Evolutionary conservation across 2,797 vertebrate species (phyloP), one percentile per base, ranked within the genome.

Genomic region (Erpetoichthys calabaricus): DNA sequence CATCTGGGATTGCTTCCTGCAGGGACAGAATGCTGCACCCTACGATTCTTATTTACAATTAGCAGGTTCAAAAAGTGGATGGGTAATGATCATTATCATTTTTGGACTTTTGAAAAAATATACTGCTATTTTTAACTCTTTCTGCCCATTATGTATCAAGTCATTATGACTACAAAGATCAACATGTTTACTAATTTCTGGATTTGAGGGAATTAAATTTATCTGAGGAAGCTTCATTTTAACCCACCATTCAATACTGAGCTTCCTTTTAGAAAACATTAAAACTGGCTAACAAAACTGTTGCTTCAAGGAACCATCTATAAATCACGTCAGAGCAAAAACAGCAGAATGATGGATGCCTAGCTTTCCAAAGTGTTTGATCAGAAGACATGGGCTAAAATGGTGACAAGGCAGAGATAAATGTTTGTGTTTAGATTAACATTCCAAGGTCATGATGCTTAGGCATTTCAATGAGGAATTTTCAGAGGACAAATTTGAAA

Each of bases 391-490:
- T 64, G 70, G 76, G 62, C 67, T 82, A 73, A 78, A 81, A 67
- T 60, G 69, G 70, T 67, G 73, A 79, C 65, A 72, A 71, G 75
- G 61, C 72, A 75, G 68, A 85, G 79, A 86, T 79, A 80, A 80
- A 86, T 84, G 75, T 77, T 72, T 60, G 44, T 67, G 72, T 69
- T 71, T 68, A 74, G 79, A 87, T 87, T 76, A 82, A 72, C 68
- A 76, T 74, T 62, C 63, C 84, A 87, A 86, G 82, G 86, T 87
- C 78, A 84, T 56, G 70, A 64, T 73, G 72, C 57, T 59, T 66
- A 69, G 68, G 78, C 75, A 76, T 83, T 83, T 84, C 78, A 87
- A 81, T 83, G 79, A 83, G 67, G 59, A 75, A 60, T 73, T 76
- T 65, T 75, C 66, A 73, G 46, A 63, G 60, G 72, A 70, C 62